Base-by-base conservation (phyloP, 1,140 invertebrate species). In the Streblospio benedicti region DNA sequence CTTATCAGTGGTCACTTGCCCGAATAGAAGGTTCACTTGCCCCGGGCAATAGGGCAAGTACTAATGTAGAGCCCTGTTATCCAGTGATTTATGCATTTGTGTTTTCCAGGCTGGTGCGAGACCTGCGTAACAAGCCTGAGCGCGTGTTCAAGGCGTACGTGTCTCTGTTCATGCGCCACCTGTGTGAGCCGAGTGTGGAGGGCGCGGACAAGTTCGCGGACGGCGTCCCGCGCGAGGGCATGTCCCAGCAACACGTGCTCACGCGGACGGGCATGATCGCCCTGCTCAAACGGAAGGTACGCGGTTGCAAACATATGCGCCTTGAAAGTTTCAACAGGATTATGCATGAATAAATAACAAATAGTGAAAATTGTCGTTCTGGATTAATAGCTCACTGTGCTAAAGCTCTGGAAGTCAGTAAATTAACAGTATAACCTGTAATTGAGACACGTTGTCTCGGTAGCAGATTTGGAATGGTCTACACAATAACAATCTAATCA, bases 201-300 rank as follows among this genome's bases (percentile, higher is more conserved):
- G 93, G 93, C 75, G 87, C 91, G 0, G 93, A 96, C 71, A 91
- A 89, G 14, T 97, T 97, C 75, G 93, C 93, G 2, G 94, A 98
- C 74, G 94, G 94, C 35, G 94, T 97, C 16, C 94, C 94, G 0
- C 77, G 94, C 33, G 94, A 98, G 80, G 94, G 94, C n/a, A 80
- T 98, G 1, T 93, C 90, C 59, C 79, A 94, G 4, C 94, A 97
- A 74, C 93, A 97, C 73, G 93, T 98, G 32, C 81, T 98, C 16
- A 96, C 93, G 1, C 81, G 94, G 64, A 96, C 97, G 60, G 94
- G 92, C 23, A 91, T 97, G 0, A 96, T 96, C 91, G 93, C 90
- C n/a, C 79, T 98, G 3, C 96, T 98, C 35, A 83, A 93, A 30
- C 97, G 97, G 76, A 98, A 98, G 79, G 91, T 85, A 58, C 20